Evolutionary conservation across 2,888 invertebrate species (phyloP), one percentile per base, ranked within the genome.

Genomic region (Polydrusus pterygomalis): DNA sequence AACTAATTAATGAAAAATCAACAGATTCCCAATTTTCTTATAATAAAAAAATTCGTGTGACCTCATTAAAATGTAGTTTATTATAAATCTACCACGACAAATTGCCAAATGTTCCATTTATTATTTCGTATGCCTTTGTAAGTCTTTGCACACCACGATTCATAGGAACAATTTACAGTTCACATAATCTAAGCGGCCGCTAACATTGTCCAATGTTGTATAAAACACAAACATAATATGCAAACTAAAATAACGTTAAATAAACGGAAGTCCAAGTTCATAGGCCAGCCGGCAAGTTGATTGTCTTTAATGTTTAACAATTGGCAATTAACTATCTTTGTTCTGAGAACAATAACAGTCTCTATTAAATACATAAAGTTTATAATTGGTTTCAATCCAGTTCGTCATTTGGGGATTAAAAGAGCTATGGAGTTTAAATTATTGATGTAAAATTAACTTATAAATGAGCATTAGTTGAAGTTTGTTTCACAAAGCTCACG

Each of bases 271-370:
- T 77, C 63, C 72, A 76, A 76, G 72, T 76, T 76, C 77, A 70
- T 13, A 72, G 68, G 72, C 65, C 72, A 45, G 49, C 60, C 70
- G 58, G 58, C 70, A 65, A 75, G 67, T 75, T 72, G 63, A 76
- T 73, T 76, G 77, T 74, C 77, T 77, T 77, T 74, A 77, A 77
- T 77, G 62, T 74, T 68, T 74, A 77, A 77, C 74, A 77, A 77
- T 77, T 74, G 77, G 56, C 77, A 77, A 77, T 77, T 77, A 77
- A 77, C 62, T 58, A 63, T 71, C 74, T 74, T 77, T 77, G 74
- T 74, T 74, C 70, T 45, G 70, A 58, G 67, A 64, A 77, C 70
- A 77, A 74, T 73, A 77, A 73, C 67, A 15, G 49, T 73, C 73
- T 73, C 69, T 73, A 67, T 76, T 70, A 69, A 68, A 70, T 69